A percentile compares a stretch with the other conserved stretches of the same genome.
Conservation (phyloP, 2,888 invertebrate species). For the Dolichomitus sp. region DNA sequence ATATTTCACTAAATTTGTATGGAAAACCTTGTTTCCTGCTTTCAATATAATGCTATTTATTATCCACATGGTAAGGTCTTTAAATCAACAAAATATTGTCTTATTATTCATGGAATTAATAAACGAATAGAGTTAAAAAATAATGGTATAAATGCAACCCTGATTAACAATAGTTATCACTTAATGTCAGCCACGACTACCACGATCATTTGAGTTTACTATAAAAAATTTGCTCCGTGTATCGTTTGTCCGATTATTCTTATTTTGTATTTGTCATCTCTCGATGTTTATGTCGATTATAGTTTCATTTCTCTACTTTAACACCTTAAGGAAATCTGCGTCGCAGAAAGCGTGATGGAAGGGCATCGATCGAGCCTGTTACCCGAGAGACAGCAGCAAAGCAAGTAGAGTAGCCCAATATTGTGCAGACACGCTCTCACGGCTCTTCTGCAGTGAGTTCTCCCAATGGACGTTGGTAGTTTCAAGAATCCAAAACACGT, state of each 20-base stretch:
- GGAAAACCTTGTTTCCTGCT: too few relatives aligned
- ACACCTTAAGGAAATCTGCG: not conserved
- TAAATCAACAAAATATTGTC: too few relatives aligned
- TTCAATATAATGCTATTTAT: too few relatives aligned
- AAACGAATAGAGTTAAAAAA: too few relatives aligned
- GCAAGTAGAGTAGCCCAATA: constrained; percentile 51
- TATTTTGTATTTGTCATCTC: not conserved
- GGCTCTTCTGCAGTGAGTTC: not conserved
- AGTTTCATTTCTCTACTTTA: constrained; percentile 5
- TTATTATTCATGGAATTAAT: too few relatives aligned
- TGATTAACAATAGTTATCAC: not conserved
- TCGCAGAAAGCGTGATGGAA: constrained; percentile 20
- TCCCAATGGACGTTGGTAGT: constrained; percentile 13
- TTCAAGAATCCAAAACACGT: constrained; percentile 18
- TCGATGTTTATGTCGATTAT: not conserved
- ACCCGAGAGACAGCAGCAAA: constrained; percentile 22
- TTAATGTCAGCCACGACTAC: not conserved
- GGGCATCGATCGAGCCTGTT: constrained; percentile 24
- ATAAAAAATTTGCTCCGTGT: not conserved
- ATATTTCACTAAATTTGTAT: too few relatives aligned
- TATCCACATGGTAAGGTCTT: too few relatives aligned
- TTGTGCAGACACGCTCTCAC: constrained; percentile 42
- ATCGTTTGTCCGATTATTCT: not conserved
- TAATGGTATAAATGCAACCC: too few relatives aligned
- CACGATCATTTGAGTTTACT: not conserved